Percentiles rank a stretch among this genome's conserved stretches.
Evolutionary conservation across 2,888 invertebrate species (phyloP).

Genomic region (Tortricodes alternella): DNA sequence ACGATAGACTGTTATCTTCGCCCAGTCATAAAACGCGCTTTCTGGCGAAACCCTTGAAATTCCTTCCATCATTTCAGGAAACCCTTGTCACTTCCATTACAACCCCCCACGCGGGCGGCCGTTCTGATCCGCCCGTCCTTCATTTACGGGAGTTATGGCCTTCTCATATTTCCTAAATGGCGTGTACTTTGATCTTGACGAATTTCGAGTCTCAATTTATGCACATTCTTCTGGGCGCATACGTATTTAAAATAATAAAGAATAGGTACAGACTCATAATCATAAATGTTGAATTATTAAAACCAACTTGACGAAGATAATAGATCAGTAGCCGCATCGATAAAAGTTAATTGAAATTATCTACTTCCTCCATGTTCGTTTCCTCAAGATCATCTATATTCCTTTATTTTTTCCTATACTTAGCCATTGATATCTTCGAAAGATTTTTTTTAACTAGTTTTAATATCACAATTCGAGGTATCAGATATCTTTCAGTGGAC

Average conservation of each 20-base stretch:
- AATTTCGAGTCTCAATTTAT: slow-evolving; percentile 46
- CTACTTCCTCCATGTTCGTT: no score
- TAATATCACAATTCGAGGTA: no score
- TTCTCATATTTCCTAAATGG: slow-evolving; percentile 72
- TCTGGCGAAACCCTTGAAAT: slow-evolving; percentile 62
- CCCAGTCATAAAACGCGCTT: slow-evolving; percentile 67
- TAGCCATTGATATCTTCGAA: no score
- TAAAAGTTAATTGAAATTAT: no score
- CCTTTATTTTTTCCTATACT: no score
- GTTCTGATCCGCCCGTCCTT: slow-evolving; percentile 67
- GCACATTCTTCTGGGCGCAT: slow-evolving; percentile 30
- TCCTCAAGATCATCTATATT: no score
- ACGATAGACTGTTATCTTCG: slow-evolving; percentile 62
- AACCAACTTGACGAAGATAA: no score
- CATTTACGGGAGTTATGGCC: slow-evolving; percentile 73
- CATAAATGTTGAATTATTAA: no score
- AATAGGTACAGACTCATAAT: no score
- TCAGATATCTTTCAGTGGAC: no score
- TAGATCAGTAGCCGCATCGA: no score
- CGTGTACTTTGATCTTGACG: slow-evolving; percentile 58
- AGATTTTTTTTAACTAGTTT: no score
- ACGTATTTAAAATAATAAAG: slow-evolving; percentile 16
- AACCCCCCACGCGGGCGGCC: slow-evolving; percentile 60
- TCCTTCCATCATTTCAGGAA: slow-evolving; percentile 74
- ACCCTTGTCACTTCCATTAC: slow-evolving; percentile 81